phyloP scores from a whole-genome alignment of 2,888 invertebrate species.

The Campoletis raptor region DNA sequence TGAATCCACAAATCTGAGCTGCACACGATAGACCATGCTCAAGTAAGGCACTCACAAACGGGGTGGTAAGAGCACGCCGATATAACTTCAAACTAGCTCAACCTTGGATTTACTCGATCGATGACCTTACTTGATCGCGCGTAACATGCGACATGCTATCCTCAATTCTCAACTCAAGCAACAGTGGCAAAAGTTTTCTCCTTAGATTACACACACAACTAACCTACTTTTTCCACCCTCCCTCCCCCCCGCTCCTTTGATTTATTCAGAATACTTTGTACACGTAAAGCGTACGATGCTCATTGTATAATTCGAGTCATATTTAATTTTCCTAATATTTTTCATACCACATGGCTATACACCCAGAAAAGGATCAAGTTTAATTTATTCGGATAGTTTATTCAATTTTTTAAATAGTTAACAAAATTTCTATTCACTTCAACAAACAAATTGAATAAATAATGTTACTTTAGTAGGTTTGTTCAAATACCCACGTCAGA shows the following conservation, averaged over 20 bases:
- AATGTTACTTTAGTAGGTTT: too few relatives aligned
- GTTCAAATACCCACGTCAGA: too few relatives aligned
- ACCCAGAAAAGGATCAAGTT: too few relatives aligned
- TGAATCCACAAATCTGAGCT: slow-evolving; percentile 47
- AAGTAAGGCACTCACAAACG: slow-evolving; percentile 23
- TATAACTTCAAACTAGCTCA: slow-evolving; percentile 57
- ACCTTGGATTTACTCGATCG: slow-evolving; percentile 62
- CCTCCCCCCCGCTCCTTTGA: neutral
- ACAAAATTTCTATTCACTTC: too few relatives aligned
- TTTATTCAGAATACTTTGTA: slow-evolving; percentile 17
- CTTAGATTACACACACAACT: slow-evolving; percentile 2
- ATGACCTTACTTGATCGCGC: slow-evolving; percentile 60
- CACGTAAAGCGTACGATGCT: neutral
- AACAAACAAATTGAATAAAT: too few relatives aligned
- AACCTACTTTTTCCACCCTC: slow-evolving; percentile 45
- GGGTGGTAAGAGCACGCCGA: slow-evolving; percentile 5
- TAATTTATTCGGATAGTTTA: too few relatives aligned
- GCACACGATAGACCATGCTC: slow-evolving; percentile 30
- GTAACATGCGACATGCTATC: slow-evolving; percentile 59
- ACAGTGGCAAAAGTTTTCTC: slow-evolving; percentile 32
- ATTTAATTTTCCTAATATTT: neutral
- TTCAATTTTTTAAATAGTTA: too few relatives aligned
- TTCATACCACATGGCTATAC: neutral
- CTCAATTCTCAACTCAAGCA: slow-evolving; percentile 23
- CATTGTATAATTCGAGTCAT: neutral